phyloP scores from a whole-genome alignment of 1,140 invertebrate genomes.

The Caenorhabditis inopinata region DNA sequence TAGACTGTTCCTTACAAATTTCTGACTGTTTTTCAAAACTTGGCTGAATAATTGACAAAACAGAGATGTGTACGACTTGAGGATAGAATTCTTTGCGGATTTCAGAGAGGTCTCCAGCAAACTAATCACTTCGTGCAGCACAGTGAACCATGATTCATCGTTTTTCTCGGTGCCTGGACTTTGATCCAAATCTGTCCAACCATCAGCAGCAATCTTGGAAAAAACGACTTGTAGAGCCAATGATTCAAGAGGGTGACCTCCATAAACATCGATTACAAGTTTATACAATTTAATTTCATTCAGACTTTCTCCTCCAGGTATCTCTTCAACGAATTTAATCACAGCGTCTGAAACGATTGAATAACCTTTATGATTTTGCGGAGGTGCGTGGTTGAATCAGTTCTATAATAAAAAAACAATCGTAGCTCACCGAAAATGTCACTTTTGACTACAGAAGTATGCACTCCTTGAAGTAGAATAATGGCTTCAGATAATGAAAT shows the following conservation, averaged over 20 bases:
- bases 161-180: background rate
- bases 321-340: background rate
- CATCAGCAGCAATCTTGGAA: background rate
- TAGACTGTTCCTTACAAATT: slow-evolving; percentile 10
- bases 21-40: slow-evolving; percentile 2
- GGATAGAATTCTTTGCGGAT: background rate
- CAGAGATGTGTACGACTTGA: background rate
- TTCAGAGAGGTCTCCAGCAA: background rate
- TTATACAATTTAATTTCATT: background rate
- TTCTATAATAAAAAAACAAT: background rate
- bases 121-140: background rate
- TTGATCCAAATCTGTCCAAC: slow-evolving; percentile 1
- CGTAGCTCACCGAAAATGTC: background rate
- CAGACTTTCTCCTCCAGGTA: background rate
- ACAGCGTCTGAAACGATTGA: background rate
- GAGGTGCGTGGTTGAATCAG: too few species aligned
- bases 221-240: background rate
- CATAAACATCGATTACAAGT: background rate
- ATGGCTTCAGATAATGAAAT: background rate
- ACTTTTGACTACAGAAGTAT: background rate
- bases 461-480: background rate
- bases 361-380: background rate
- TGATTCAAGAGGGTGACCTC: background rate
- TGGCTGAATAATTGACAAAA: background rate
- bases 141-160: slow-evolving; percentile 7